Evolutionary conservation across 2,888 invertebrate genomes (phyloP), one percentile per base, ranked within the genome.

Genomic region (Dryobota labecula): DNA sequence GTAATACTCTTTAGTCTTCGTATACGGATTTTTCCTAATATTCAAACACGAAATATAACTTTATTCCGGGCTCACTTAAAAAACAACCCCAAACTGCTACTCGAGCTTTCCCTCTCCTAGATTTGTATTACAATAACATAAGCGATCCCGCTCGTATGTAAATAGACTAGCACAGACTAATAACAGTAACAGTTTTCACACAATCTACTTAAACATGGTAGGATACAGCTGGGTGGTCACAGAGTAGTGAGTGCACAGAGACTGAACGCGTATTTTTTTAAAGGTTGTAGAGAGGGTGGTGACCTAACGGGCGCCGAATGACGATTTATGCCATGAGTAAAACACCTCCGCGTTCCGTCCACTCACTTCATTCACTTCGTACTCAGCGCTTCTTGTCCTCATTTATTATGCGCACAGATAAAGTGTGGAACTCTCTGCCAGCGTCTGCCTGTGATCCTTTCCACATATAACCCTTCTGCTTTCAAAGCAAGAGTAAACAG

Each of bases 101-200:
- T 45, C 6, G 18, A 49, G 2, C 24, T 60, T 18, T 6, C 11
- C 18, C 2, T 33, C 13, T 5, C 30, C 18, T 7, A 41, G 60
- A 56, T 64, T 80, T 53, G 33, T 51, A 53, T 63, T 68, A 56
- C 53, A 56, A 24, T 38, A 68, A 56, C 30, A 49, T 64, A 62
- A 58, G 20, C 53, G 11, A 27, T 41, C 1, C 24, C 13, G 20
- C 13, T 53, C 41, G 4, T 43, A 30, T 51, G 9, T 51, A 68
- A 13, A 69, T 30, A 53, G 15, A 47, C 56, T 63, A 65, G 30
- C 43, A 47, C 30, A 63, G 27, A 63, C 57, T 63, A 57, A 82
- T 82, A 77, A 65, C 53, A 64, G 38, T 77, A 62, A 70, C 53
- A 43, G 43, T 82, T 70, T 77, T 15, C 71, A 58, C 43, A 54